Evolutionary conservation across 2,113 vertebrate genomes (phyloP).

Genomic region (Periophthalmodon schlosseri): DNA sequence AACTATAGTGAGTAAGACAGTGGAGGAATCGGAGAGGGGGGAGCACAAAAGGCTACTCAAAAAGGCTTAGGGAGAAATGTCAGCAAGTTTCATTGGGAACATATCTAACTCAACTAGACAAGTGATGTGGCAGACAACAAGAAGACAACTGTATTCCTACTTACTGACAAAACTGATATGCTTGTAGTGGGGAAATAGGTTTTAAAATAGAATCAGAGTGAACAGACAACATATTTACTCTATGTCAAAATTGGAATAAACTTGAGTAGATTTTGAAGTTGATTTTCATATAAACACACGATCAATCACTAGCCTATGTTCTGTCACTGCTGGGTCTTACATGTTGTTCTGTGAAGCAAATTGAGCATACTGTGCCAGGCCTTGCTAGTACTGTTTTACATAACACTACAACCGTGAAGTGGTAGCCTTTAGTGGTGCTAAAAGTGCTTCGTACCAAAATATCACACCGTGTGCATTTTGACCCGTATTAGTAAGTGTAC

Average conservation of each 20-base stretch:
- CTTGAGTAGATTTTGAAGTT: background rate
- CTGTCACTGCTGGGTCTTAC: background rate
- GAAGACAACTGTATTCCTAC: constrained; percentile 10
- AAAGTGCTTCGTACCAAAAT: constrained; percentile 27
- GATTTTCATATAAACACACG: background rate
- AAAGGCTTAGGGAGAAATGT: constrained; percentile 28
- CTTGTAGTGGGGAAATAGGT: background rate
- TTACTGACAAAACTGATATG: constrained; percentile 2
- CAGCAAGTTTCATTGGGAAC: constrained; percentile 32
- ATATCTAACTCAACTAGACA: constrained; percentile 33
- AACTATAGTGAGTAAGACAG: constrained; percentile 60
- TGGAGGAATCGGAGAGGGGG: constrained; percentile 37
- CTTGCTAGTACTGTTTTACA: constrained; percentile 12
- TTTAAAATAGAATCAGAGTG: background rate
- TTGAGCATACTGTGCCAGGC: background rate
- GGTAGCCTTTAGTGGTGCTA: constrained; percentile 53
- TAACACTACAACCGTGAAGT: constrained; percentile 35
- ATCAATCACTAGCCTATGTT: background rate
- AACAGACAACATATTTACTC: too few species aligned
- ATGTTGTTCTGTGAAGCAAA: background rate
- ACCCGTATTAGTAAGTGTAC: constrained; percentile 22
- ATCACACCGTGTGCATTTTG: constrained; percentile 18
- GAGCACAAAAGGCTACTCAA: constrained; percentile 38
- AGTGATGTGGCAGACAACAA: constrained; percentile 44
- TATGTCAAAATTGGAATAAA: background rate